These are phyloP conservation scores for Ciona savignyi DNA, from an alignment of 23 tunicate species.

Conservation along the genomic window DNA sequence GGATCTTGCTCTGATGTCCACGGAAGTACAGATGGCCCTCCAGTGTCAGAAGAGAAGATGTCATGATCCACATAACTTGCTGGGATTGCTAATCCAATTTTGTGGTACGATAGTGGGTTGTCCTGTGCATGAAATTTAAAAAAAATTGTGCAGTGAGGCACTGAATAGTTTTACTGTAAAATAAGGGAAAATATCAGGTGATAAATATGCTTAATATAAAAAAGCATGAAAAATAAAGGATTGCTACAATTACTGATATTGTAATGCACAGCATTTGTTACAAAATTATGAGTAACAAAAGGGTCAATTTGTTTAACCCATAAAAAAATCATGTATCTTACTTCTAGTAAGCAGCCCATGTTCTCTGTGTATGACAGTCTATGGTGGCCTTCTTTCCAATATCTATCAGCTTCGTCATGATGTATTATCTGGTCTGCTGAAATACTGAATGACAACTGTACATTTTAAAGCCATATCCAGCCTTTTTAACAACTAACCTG, in stretches of 20 bases:
- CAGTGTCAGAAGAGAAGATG: constrained; percentile 10
- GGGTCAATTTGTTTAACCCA: too few species aligned
- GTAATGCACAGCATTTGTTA: not conserved
- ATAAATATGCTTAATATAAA: not conserved
- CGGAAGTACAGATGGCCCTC: constrained; percentile 25
- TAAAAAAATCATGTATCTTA: constrained; percentile 1
- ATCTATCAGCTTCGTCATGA: constrained; percentile 41
- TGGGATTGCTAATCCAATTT: constrained; percentile 50
- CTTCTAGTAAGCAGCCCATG: constrained; percentile 39
- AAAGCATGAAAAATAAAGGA: not conserved
- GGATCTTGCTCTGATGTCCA: constrained; percentile 78
- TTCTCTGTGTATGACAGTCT: constrained; percentile 50
- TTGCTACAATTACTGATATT: not conserved
- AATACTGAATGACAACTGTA: not conserved
- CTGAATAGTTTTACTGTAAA: too few species aligned
- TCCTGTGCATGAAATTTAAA: too few species aligned
- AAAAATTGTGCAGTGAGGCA: too few species aligned
- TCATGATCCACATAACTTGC: constrained; percentile 51
- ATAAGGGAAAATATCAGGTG: too few species aligned
- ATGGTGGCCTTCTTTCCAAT: constrained; percentile 71
- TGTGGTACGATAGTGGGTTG: constrained; percentile 70
- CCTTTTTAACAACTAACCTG: not conserved
- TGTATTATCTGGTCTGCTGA: not conserved
- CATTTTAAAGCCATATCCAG: not conserved
- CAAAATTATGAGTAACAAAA: not conserved